Evolutionary conservation across 2,113 vertebrate species (phyloP), one percentile per base, ranked within the genome.

Genomic region (Paramisgurnus dabryanus): DNA sequence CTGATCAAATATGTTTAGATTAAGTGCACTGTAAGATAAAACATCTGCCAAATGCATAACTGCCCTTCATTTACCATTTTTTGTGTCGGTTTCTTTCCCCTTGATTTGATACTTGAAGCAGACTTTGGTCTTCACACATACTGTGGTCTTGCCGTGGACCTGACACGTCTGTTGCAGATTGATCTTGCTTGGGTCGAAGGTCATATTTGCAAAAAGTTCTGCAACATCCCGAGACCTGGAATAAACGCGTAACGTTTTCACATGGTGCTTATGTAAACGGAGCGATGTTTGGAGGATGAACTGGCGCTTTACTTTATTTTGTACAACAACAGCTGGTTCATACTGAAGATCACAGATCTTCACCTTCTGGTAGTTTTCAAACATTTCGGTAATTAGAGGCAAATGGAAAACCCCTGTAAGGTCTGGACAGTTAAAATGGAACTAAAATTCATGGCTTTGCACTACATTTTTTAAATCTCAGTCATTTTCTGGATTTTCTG

Each of bases 211-310:
- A 69, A 83, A 91, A 68, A 99, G 94, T 82, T 96, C 94, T 53
- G 95, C 97, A 70, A 99, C 97, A 81, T 99, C 96, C 80, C 96
- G 95, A 86, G 97, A 95, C 98, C 98, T 99, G 83, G 43, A 9
- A 27, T 64, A 13, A 74, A 18, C 8, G 78, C 82, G 49, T 66
- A 57, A 17, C 10, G 17, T 63, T 11, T 22, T 63, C 15, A 66
- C 75, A 77, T 22, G 61, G 53, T 41, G 75, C 49, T 64, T 64
- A 49, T 27, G 11, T 7, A 5, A 77, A 53, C 15, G 0, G 27
- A 50, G 22, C 60, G 6, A 13, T 4, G 13, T 18, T 64, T 39
- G 60, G 58, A 53, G 61, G 47, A 76, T 61, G 17, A 76, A 40
- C 40, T 34, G 61, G 45, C 5, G 3, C 39, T 47, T 76, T 10